Base-by-base conservation (phyloP, 2,888 invertebrate genomes). In the Rhamphomyia laevipes region DNA sequence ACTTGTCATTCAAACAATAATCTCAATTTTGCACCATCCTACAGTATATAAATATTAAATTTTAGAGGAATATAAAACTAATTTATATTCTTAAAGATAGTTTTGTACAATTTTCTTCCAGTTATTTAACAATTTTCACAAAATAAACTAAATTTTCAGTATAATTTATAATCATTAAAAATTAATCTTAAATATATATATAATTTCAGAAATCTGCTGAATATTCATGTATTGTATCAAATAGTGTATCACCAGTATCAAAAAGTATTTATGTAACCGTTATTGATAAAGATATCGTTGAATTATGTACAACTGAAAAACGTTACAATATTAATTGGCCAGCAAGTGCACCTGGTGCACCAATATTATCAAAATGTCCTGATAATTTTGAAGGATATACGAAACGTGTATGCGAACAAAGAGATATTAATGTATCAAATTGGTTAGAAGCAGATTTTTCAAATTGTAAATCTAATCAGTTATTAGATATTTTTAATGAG, bases 391-490 rank as follows among this genome's bases (percentile, higher is more conserved):
- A 66, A 44, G 76, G 77, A 0, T 66, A 68, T 33, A 74, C 75
- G 6, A 64, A 67, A 2, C 67, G 82, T 43, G 70, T 75, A 31
- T 83, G 83, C 59, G 72, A 74, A 38, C 74, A 81, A 58, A 72
- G 73, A 33, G 78, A 79, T 58, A 71, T 76, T 15, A 78, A 77
- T 33, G 80, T 77, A 18, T 81, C 85, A 1, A 78, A 78, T 54
- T 89, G 89, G 89, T 76, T 78, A 57, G 67, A 75, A 42, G 84
- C 88, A 0, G 85, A 88, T 64, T 88, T 86, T 63, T 84, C 86
- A 2, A 74, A 74, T 17, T 89, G 89, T 62, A 72, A 82, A 21
- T 77, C 82, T 27, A 78, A 82, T 58, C 75, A 80, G 2, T 65
- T 86, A 30, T 68, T 76, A 46, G 70, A 76, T 58, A 78, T 81